Conservation (phyloP, 2,113 vertebrate species). For the Delphinapterus leucas region DNA sequence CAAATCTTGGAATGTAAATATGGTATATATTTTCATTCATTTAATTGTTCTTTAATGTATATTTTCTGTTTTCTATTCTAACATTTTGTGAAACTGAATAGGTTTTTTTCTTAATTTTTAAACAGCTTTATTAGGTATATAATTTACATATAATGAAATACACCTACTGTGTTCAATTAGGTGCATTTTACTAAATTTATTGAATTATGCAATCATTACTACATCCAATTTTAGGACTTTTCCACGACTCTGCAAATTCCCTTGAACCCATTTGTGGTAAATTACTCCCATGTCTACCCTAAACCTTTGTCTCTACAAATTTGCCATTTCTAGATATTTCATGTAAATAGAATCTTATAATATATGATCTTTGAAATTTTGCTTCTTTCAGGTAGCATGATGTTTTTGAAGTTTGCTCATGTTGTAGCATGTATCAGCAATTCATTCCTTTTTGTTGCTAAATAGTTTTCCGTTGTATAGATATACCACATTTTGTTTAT, state of each 20-base stretch:
- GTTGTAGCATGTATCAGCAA: background rate
- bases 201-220: background rate
- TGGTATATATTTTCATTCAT: background rate
- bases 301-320: conserved; percentile 13
- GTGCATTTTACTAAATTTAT: background rate
- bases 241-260: background rate
- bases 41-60: conserved; percentile 26
- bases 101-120: conserved; percentile 7
- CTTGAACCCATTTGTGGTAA: background rate
- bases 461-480: background rate
- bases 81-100: conserved; percentile 1
- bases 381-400: background rate
- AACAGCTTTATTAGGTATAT: background rate
- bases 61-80: conserved; percentile 19
- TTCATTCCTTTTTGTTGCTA: conserved; percentile 5
- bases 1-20: background rate
- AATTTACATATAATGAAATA: conserved; percentile 20
- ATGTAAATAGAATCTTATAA: background rate
- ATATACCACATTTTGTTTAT: background rate
- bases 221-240: background rate
- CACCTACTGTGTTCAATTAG: background rate
- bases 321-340: conserved; percentile 21
- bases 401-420: background rate
- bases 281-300: background rate
- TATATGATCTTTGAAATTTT: background rate